Evolutionary conservation across 2,888 invertebrate genomes (phyloP), one percentile per base, ranked within the genome.

Genomic region (Dexiosoma caninum): DNA sequence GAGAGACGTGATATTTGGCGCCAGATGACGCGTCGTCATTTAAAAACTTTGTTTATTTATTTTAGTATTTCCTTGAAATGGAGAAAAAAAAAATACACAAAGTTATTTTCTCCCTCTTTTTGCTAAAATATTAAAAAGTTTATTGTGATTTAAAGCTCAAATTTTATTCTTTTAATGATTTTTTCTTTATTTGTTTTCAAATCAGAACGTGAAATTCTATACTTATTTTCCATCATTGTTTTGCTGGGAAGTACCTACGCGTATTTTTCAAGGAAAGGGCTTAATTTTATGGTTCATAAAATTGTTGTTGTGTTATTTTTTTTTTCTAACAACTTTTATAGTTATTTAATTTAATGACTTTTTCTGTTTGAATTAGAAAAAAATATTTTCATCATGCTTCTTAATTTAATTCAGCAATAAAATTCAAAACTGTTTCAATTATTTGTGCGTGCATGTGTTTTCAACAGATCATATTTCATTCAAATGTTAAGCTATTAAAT

Each of bases 21-120:
- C 81, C 81, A 81, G 69, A 27, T 77, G 77, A 81, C 77, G 77
- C 77, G 69, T 77, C 80, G 46, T 55, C 60, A 74, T 69, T 49
- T 55, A 71, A 57, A 67, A 81, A 62, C 30, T 76, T 74, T 53
- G 0, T 64, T 46, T 30, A 46, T 60, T 55, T 32, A 12, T 32
- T 51, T 19, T 37, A n/a, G n/a, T 35, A 14, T 55, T 60, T 70
- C 40, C 51, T 51, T 49, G 21, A 60, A 60, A 42, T 42, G 51
- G 23, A 35, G 2, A 59, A 51, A 71, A 60, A 21, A 35, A 5
- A 59, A 51, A 71, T 23, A 59, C 27, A 27, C 46, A 44, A 53
- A 32, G 37, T 42, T 55, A 37, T 40, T 49, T 77, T 27, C 30
- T 62, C 51, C 10, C 49, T 51, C 19, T 21, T 16, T 32, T 44